Conservation (phyloP, 1,140 invertebrate species). For the Eriosoma lanigerum region DNA sequence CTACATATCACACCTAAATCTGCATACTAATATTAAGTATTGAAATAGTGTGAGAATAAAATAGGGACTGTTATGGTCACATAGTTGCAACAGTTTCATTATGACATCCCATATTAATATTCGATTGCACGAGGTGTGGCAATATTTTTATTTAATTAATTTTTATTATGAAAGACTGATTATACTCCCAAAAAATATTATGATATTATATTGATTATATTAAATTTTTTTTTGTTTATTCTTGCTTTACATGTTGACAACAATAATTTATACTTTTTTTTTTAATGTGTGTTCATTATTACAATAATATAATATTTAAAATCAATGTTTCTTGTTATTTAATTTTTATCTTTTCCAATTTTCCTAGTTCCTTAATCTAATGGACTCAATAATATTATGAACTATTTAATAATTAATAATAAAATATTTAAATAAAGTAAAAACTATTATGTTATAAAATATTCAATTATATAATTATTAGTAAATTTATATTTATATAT, state of each 20-base stretch:
- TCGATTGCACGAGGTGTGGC: neutral
- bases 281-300: constrained; percentile 28
- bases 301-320: constrained; percentile 32
- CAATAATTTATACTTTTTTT: constrained; percentile 46
- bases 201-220: neutral
- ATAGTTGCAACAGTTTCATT: neutral
- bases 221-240: neutral
- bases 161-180: constrained; percentile 50
- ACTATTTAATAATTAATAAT: no score
- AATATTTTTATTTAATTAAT: constrained; percentile 39
- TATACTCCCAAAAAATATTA: constrained; percentile 16
- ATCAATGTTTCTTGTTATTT: neutral
- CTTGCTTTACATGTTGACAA: constrained; percentile 23
- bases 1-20: constrained; percentile 33
- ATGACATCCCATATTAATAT: constrained; percentile 14
- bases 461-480: no score
- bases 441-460: no score
- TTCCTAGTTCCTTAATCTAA: neutral
- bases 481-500: no score
- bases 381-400: no score
- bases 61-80: neutral
- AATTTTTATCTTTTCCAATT: neutral
- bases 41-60: constrained; percentile 4
- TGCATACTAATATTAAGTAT: neutral
- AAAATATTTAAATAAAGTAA: no score